Base-by-base conservation (phyloP, 2,888 invertebrate genomes). In the Apomyelois bistriatella region DNA sequence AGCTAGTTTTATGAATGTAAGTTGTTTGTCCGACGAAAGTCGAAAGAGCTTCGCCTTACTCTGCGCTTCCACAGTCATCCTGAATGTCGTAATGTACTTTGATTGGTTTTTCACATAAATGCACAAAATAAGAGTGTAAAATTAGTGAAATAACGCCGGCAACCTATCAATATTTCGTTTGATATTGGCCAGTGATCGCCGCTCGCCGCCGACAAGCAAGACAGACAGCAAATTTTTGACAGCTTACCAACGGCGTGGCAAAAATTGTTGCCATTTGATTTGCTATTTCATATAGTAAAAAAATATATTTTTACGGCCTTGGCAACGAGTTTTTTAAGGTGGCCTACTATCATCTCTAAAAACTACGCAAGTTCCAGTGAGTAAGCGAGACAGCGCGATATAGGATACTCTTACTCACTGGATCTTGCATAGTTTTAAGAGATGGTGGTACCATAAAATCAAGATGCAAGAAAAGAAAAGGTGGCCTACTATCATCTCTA, bases 1-100 rank as follows among this genome's bases (percentile, higher is more conserved):
- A 63, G 96, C 94, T 72, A 98, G 88, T 79, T 97, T 91, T 73
- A 91, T 79, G 64, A 91, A 90, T 59, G 90, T 91, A 66, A 90
- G 84, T 73, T 91, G 90, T 79, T 91, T 91, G 70, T 89, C 90
- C 53, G 90, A 85, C 53, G 90, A 79, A 38, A 89, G 78, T 64
- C 86, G 82, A 58, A 79, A 78, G 58, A 86, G 68, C 79, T 74
- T 85, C 70, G 75, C 60, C 72, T 78, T 87, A 58, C 64, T 65
- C 66, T 82, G 83, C 48, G 77, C 76, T 57, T 90, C 90, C 61
- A 67, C 82, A 58, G 87, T 81, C 89, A 90, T 90, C 56, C 69
- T 82, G 68, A 48, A 60, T 65, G 57, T 53, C 41, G 52, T 59
- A 53, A 53, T 53, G 58, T 8, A 38, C 1, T 48, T 41, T 58